These are phyloP conservation scores for Cryptosula pallasiana DNA, from an alignment of 2,888 invertebrate genomes.

Conservation along the genomic window DNA sequence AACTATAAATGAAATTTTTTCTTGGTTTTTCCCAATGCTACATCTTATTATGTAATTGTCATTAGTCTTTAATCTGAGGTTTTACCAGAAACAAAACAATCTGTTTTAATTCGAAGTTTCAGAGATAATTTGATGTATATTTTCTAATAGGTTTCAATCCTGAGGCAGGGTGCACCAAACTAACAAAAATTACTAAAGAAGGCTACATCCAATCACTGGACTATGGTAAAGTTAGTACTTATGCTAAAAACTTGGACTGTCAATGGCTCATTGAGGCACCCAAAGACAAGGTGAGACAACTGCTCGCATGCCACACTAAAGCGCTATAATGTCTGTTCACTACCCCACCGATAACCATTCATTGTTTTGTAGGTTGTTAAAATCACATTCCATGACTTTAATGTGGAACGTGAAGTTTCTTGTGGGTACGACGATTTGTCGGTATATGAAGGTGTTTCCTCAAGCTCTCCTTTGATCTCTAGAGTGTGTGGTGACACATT, in stretches of 20 bases:
- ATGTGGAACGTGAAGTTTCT: constrained; percentile 32
- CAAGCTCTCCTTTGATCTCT: constrained; percentile 27
- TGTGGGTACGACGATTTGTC: constrained; percentile 35
- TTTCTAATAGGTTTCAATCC: too few relatives aligned
- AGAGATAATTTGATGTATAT: too few relatives aligned
- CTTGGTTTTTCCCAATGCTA: too few relatives aligned
- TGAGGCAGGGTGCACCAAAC: neutral
- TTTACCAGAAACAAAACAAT: too few relatives aligned
- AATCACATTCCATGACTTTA: constrained; percentile 34
- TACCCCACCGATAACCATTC: too few relatives aligned
- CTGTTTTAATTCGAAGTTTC: too few relatives aligned
- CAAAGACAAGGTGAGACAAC: constrained; percentile 31
- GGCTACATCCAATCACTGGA: constrained; percentile 35
- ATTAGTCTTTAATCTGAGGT: too few relatives aligned
- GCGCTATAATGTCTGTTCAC: too few relatives aligned
- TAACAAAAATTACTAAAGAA: neutral
- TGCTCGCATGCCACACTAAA: too few relatives aligned
- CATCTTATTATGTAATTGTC: too few relatives aligned
- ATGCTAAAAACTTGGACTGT: constrained; percentile 34
- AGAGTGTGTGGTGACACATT: constrained; percentile 34
- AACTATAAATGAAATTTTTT: too few relatives aligned
- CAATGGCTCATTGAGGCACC: constrained; percentile 36
- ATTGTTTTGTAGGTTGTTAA: constrained; percentile 28
- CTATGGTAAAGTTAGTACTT: constrained; percentile 31
- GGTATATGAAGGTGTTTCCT: constrained; percentile 32